Conservation (phyloP, 2,113 vertebrate species). For the Dipodomys stephensi region DNA sequence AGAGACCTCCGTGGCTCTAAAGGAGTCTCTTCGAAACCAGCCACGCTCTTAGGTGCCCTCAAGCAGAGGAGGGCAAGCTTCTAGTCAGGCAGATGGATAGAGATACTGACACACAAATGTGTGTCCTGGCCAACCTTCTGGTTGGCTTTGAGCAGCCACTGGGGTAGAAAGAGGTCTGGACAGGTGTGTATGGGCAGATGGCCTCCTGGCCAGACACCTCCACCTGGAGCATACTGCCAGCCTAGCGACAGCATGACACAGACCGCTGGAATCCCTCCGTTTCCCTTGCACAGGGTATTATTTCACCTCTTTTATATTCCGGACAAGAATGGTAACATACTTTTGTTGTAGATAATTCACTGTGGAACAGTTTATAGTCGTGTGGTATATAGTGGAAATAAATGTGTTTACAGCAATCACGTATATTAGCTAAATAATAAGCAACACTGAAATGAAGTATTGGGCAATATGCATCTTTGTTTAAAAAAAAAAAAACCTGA, state of each 20-base stretch:
- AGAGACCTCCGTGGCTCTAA: too few relatives aligned
- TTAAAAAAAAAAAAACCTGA: conserved; percentile 80
- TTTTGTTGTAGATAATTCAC: conserved; percentile 15
- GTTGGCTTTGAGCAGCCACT: background rate
- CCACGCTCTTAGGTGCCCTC: background rate
- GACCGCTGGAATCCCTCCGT: too few relatives aligned
- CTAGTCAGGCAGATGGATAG: background rate
- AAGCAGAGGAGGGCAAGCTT: background rate
- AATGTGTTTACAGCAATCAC: conserved; percentile 46
- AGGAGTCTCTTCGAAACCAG: background rate
- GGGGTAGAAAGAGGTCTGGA: background rate
- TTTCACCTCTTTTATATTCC: background rate
- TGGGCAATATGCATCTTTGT: conserved; percentile 81
- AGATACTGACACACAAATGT: background rate
- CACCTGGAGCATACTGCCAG: background rate
- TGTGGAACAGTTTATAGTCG: conserved; percentile 50
- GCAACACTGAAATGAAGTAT: conserved; percentile 73
- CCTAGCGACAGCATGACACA: rapidly evolving
- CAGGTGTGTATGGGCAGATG: background rate
- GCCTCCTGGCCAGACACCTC: rapidly evolving
- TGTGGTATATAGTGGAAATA: conserved; percentile 15
- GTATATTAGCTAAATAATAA: conserved; percentile 58
- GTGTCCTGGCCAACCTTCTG: background rate
- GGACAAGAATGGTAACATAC: conserved; percentile 12
- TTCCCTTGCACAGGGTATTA: background rate